Percentiles rank a stretch among this genome's conserved stretches.
These are phyloP conservation scores for Ichneumoninae sp. DNA, from an alignment of 2,888 invertebrate species.

Conservation along the genomic window DNA sequence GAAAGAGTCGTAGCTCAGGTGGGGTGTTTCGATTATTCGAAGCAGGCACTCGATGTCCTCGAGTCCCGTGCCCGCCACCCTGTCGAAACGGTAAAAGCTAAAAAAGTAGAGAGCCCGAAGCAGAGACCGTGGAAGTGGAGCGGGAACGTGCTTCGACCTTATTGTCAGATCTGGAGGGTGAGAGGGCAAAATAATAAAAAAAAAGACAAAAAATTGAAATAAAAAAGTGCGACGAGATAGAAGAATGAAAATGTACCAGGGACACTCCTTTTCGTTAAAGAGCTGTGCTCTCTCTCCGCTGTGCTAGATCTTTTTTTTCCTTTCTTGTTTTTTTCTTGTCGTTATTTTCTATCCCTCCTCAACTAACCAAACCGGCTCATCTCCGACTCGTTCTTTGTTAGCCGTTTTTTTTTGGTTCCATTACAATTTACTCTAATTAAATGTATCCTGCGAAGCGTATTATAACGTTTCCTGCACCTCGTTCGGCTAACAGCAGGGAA, in stretches of 20 bases:
- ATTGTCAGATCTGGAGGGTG: slow-evolving; percentile 43
- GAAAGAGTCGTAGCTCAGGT: slow-evolving; percentile 55
- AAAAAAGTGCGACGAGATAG: slow-evolving; percentile 16
- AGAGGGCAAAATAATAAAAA: slow-evolving; percentile 30
- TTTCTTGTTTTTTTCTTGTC: slow-evolving; percentile 41
- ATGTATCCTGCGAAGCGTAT: slow-evolving; percentile 68
- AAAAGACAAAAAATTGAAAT: slow-evolving; percentile 35
- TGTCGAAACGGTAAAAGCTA: slow-evolving; percentile 51
- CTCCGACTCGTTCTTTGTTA: slow-evolving; percentile 28
- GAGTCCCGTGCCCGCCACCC: slow-evolving; percentile 33
- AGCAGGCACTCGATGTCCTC: slow-evolving; percentile 60
- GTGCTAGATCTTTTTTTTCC: slow-evolving; percentile 46
- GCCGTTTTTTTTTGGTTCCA: slow-evolving; percentile 49
- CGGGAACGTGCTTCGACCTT: slow-evolving; percentile 59
- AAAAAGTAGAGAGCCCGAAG: slow-evolving; percentile 46
- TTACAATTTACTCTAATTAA: slow-evolving; percentile 71
- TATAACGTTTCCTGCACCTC: slow-evolving; percentile 61
- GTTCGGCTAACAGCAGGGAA: slow-evolving; percentile 33
- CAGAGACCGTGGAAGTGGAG: slow-evolving; percentile 37
- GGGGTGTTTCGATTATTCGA: slow-evolving; percentile 66
- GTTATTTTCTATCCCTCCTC: slow-evolving; percentile 9
- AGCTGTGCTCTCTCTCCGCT: slow-evolving; percentile 64
- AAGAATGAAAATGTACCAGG: slow-evolving; percentile 53
- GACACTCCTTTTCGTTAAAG: slow-evolving; percentile 68
- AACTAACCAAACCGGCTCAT: slow-evolving; percentile 24